phyloP scores from a whole-genome alignment of 2,797 vertebrate species.

The Schizothorax lantsangensis region DNA sequence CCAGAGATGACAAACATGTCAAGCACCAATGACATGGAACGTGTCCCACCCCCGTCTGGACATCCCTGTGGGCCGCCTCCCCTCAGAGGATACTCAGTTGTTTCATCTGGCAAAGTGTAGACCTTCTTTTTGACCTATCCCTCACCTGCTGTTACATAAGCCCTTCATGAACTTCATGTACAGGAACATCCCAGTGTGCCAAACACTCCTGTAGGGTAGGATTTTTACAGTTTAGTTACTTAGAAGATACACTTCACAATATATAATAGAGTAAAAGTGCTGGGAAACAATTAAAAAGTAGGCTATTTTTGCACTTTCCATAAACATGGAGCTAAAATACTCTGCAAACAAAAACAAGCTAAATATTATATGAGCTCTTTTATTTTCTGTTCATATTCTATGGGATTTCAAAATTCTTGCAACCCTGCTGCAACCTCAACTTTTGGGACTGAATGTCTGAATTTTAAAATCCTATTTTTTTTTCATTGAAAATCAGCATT shows the following conservation, averaged over 20 bases:
- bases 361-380: neutral
- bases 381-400: neutral
- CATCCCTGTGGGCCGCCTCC: conserved; percentile 65
- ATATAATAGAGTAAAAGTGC: neutral
- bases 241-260: neutral
- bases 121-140: conserved; percentile 64
- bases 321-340: too few relatives aligned
- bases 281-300: neutral
- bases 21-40: conserved; percentile 60
- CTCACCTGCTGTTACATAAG: conserved; percentile 21
- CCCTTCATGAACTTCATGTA: neutral
- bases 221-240: conserved; percentile 8
- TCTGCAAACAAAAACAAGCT: neutral
- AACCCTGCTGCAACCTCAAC: neutral
- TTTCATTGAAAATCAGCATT: neutral
- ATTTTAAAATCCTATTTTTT: neutral
- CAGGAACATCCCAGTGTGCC: neutral
- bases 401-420: neutral
- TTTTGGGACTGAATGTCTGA: neutral
- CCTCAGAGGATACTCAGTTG: neutral
- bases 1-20: conserved; percentile 69
- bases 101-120: neutral
- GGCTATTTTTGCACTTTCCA: neutral
- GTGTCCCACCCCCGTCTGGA: conserved; percentile 63
- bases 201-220: neutral